A percentile compares a stretch with the other conserved stretches of the same genome.
phyloP scores from a whole-genome alignment of 2,113 vertebrate genomes.

The Labeo catla region DNA sequence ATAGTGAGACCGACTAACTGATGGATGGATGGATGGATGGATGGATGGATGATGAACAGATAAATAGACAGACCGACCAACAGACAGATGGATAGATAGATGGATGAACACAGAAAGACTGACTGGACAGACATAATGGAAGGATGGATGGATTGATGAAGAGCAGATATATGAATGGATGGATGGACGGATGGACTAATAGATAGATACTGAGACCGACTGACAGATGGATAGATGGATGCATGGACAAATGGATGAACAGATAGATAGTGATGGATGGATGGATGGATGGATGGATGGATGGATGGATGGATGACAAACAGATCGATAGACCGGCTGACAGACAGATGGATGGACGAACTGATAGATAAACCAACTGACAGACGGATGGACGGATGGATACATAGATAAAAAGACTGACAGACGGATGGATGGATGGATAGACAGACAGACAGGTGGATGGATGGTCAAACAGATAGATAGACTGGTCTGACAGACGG shows the following conservation, averaged over 20 bases:
- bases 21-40: background rate
- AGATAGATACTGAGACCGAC: too few species aligned
- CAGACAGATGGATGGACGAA: background rate
- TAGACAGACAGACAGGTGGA: too few species aligned
- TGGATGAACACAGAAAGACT: too few species aligned
- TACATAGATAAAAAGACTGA: too few species aligned
- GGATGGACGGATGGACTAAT: background rate
- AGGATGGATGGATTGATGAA: too few species aligned
- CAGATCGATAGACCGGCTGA: background rate
- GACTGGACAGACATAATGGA: too few species aligned
- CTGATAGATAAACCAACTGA: background rate
- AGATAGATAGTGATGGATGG: background rate
- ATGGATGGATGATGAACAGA: background rate
- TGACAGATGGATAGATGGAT: background rate
- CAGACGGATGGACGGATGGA: background rate
- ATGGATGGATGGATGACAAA: background rate
- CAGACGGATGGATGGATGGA: too few species aligned
- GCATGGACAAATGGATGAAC: background rate
- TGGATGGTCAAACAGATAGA: too few species aligned
- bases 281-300: fast-evolving
- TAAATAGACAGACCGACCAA: background rate
- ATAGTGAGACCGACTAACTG: too few species aligned
- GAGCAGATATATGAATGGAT: too few species aligned
- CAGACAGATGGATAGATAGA: too few species aligned
- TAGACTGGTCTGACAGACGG: too few species aligned